Conservation (phyloP, 2,888 invertebrate genomes). For the Andrena camellia region DNA sequence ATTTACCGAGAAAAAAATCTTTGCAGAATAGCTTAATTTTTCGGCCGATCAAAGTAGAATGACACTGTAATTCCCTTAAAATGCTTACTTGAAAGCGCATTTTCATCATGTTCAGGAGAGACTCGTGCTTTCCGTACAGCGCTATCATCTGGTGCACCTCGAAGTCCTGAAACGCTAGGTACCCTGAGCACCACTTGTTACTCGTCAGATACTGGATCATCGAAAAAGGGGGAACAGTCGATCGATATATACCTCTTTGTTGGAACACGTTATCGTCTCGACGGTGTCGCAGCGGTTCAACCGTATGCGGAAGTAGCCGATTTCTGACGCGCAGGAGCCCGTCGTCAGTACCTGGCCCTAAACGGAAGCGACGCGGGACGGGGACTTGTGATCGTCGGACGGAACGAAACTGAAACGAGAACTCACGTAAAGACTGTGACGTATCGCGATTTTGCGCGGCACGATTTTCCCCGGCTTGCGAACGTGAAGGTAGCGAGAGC, state of each 20-base stretch:
- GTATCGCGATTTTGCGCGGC: slow-evolving; percentile 86
- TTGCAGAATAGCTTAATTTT: no score
- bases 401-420: background rate
- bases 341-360: slow-evolving; percentile 88
- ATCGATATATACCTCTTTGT: slow-evolving; percentile 84
- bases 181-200: no score
- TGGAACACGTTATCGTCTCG: slow-evolving; percentile 88
- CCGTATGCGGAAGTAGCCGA: slow-evolving; percentile 88
- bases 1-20: no score
- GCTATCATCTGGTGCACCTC: slow-evolving; percentile 87
- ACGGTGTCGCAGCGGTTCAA: slow-evolving; percentile 87
- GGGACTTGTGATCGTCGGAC: no score
- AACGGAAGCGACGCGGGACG: background rate
- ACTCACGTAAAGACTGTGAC: slow-evolving; percentile 73
- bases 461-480: slow-evolving; percentile 87
- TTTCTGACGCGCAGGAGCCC: slow-evolving; percentile 85
- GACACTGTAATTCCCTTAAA: no score
- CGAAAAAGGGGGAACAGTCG: background rate
- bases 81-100: slow-evolving; percentile 86
- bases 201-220: background rate
- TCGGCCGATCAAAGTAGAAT: no score
- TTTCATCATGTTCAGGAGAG: slow-evolving; percentile 89
- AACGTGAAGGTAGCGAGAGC: slow-evolving; percentile 87
- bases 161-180: slow-evolving; percentile 85
- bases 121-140: slow-evolving; percentile 91